Evolutionary conservation across 1,140 invertebrate genomes (phyloP).

Genomic region (Andricus grossulariae): DNA sequence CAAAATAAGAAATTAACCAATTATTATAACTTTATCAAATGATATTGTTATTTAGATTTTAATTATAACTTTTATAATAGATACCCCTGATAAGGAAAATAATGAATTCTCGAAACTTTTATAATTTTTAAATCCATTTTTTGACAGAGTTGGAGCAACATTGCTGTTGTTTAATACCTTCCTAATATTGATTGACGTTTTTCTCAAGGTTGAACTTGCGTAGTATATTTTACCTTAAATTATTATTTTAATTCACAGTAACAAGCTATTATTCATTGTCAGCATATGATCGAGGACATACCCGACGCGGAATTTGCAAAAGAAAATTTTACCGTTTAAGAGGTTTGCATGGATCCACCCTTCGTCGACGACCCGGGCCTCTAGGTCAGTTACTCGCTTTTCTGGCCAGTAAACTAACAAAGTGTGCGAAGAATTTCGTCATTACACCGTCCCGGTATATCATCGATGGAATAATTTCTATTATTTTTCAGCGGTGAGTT

Average conservation of each 20-base stretch:
- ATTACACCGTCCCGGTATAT: slow-evolving; percentile 59
- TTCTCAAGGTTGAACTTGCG: too few species aligned
- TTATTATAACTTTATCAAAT: too few species aligned
- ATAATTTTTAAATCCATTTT: too few species aligned
- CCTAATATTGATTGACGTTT: too few species aligned
- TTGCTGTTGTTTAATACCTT: too few species aligned
- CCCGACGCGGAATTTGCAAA: slow-evolving; percentile 56
- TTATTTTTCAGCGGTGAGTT: slow-evolving; percentile 55
- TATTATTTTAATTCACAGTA: slow-evolving; percentile 33
- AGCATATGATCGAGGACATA: slow-evolving; percentile 48
- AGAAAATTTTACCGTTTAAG: slow-evolving; percentile 56
- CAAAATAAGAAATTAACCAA: too few species aligned
- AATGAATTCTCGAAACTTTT: too few species aligned
- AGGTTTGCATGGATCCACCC: slow-evolving; percentile 40
- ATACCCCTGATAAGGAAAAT: too few species aligned
- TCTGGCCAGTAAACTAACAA: slow-evolving; percentile 54
- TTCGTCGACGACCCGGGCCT: slow-evolving; percentile 57
- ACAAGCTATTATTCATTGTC: slow-evolving; percentile 57
- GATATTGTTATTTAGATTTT: too few species aligned
- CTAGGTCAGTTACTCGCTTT: slow-evolving; percentile 61
- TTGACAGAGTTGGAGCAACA: too few species aligned
- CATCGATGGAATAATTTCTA: slow-evolving; percentile 51
- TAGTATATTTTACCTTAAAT: too few species aligned
- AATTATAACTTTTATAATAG: too few species aligned
- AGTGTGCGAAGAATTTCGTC: slow-evolving; percentile 59